Base-by-base conservation (phyloP, 1,140 invertebrate species). In the Atta texana region DNA sequence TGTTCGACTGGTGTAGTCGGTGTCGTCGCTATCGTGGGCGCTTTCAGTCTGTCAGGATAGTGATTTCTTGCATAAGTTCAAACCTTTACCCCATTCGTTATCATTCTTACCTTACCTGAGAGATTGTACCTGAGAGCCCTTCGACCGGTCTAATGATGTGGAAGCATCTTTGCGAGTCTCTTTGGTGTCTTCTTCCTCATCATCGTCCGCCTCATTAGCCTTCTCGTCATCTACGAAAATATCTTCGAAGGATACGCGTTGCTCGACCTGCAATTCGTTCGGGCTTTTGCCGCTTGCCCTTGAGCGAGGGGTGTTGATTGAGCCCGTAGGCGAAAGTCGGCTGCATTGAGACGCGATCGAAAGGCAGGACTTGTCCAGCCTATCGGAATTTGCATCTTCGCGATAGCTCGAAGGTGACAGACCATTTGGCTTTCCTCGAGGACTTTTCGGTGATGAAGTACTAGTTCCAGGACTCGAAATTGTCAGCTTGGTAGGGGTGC, bases 121-220 rank as follows among this genome's bases (percentile, higher is more conserved):
- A 66, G 87, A 90, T 80, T 92, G 89, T 92, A 92, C 89, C 91
- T 92, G 91, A 86, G 89, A 72, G 69, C 63, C 64, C 75, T 90
- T 90, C 18, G 76, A 88, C 24, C 68, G 89, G 59, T 88, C 61
- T 1, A 51, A 28, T 0, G 64, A 75, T 31, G 18, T 63, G 0
- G 69, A 21, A 14, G 64, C 74, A 24, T 76, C 61, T 61, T 66
- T 89, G 72, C 55, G 69, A 51, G 21, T 10, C n/a, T 71, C 85
- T 12, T 87, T 53, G 34, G 12, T 7, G 14, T 61, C 14, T 10
- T 63, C 78, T 31, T 76, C 63, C 18, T 75, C 61, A 6, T 66
- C 44, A 1, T 75, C 55, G 18, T 88, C 80, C 0, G 55, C 49
- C 3, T 91, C 86, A 21, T 75, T 71, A 57, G 59, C 68, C 5